These are phyloP conservation scores for Zeugodacus cucurbitae DNA, from an alignment of 1,140 invertebrate species.

Conservation along the genomic window DNA sequence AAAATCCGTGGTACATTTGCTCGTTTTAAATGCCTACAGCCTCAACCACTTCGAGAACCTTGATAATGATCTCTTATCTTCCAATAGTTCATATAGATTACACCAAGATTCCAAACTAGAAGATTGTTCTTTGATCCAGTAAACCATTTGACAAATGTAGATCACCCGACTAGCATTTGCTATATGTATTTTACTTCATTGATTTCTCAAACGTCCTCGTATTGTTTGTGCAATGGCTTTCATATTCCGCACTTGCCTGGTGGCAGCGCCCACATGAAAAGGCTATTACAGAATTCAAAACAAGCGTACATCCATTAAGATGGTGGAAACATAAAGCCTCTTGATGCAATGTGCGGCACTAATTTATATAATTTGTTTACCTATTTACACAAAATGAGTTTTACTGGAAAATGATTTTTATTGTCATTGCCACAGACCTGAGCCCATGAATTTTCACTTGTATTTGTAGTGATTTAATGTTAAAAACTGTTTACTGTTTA, in stretches of 20 bases:
- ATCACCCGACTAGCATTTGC: too few relatives aligned
- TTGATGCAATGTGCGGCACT: not conserved
- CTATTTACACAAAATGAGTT: not conserved
- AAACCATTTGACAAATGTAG: too few relatives aligned
- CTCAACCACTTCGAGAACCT: too few relatives aligned
- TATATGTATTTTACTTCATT: too few relatives aligned
- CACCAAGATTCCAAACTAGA: too few relatives aligned
- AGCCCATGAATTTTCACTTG: not conserved
- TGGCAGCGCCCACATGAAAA: not conserved
- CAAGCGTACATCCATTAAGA: not conserved
- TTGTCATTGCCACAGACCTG: not conserved
- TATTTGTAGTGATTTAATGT: not conserved
- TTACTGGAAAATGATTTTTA: slow-evolving; percentile 13
- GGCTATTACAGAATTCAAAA: not conserved
- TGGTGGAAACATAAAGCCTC: not conserved
- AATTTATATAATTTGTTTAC: slow-evolving; percentile 4
- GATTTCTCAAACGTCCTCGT: too few relatives aligned
- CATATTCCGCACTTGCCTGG: not conserved
- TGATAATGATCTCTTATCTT: too few relatives aligned
- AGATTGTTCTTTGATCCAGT: too few relatives aligned
- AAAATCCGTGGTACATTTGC: too few relatives aligned
- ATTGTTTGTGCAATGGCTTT: slow-evolving; percentile 17
- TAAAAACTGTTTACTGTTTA: too few relatives aligned
- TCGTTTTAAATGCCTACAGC: too few relatives aligned
- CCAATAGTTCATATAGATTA: too few relatives aligned